phyloP scores from a whole-genome alignment of 2,797 vertebrate genomes.

The Sebastes nivosus region DNA sequence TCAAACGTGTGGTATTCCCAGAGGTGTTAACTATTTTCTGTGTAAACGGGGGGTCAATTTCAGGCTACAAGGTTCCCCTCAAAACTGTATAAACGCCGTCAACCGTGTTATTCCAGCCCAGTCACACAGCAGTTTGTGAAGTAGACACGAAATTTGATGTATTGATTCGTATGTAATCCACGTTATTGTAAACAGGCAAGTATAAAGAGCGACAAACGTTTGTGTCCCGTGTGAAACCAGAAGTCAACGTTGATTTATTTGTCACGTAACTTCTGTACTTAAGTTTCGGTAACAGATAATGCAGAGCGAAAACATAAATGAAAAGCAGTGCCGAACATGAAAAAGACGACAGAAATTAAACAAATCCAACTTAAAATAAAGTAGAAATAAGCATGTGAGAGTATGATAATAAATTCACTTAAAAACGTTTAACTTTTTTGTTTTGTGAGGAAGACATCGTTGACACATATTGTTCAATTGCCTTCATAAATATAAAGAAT shows the following conservation, averaged over 20 bases:
- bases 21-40: constrained; percentile 1
- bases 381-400: too few species aligned
- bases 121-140: too few species aligned
- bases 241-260: too few species aligned
- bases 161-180: background rate
- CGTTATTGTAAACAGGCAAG: accelerated
- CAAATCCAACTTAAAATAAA: accelerated
- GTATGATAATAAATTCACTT: too few species aligned
- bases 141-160: accelerated
- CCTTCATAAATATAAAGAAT: too few species aligned
- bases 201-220: background rate
- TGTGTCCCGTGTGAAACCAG: too few species aligned
- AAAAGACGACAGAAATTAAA: too few species aligned
- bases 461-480: accelerated
- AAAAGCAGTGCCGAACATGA: too few species aligned
- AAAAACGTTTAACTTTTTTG: too few species aligned
- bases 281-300: too few species aligned
- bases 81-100: background rate
- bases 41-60: background rate
- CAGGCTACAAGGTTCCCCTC: background rate
- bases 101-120: background rate
- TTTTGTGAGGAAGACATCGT: too few species aligned
- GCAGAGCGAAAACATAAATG: accelerated
- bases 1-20: constrained; percentile 28
- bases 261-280: too few species aligned